Base-by-base conservation (phyloP, 2,797 vertebrate species). In the Stomatorhinus walkeri region DNA sequence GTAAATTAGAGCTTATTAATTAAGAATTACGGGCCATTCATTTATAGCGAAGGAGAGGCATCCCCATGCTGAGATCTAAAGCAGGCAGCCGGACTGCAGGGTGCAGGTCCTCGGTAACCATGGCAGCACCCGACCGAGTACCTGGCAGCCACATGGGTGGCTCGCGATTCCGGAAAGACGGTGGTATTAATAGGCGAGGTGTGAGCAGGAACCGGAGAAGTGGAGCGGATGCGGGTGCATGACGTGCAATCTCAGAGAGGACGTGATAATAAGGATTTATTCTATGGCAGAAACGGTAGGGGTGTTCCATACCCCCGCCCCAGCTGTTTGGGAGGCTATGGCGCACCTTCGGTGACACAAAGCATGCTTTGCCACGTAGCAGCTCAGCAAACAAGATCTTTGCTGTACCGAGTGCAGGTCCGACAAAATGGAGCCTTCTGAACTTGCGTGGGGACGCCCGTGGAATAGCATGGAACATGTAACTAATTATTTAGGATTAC, bases 81-180 rank as follows among this genome's bases (percentile, higher is more conserved):
- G 84, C 87, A 87, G 89, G 89, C 89, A 88, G 19, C 85, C 87
- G 87, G 84, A 59, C 88, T 89, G 90, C 91, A 91, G 91, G 91
- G 90, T 32, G 90, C 87, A 86, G 91, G 88, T 87, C 54, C 79
- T 84, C 40, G 4, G 91, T 92, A 89, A 91, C 91, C 91, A 92
- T 92, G 91, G 86, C 64, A 46, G 91, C 90, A 24, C 61, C 89
- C 88, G 87, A 89, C 88, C 22, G 86, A 90, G 92, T 91, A 92
- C 92, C 92, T 93, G 92, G 89, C 89, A 89, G 90, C 87, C 89
- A 90, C 89, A 87, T 88, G 88, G 24, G 89, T 51, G 76, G 22
- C 85, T 88, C 89, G 88, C 89, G 90, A 91, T 89, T 92, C 89
- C 89, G 88, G 90, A 91, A 91, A 91, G 92, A 89, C 84, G 51